These are phyloP conservation scores for Maniola jurtina DNA, from an alignment of 1,140 invertebrate species.

Conservation along the genomic window DNA sequence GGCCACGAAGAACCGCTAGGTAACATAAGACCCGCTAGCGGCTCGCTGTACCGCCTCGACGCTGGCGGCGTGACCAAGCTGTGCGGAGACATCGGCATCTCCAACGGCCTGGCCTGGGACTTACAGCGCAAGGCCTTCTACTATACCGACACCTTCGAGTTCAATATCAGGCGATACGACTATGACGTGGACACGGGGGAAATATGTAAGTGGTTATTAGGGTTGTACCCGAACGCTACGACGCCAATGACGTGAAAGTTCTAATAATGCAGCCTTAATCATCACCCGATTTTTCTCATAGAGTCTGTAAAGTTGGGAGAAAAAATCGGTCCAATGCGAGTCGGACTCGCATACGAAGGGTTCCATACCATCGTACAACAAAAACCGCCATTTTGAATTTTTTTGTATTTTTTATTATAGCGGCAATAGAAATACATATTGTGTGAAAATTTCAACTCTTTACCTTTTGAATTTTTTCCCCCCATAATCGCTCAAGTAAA, in stretches of 20 bases:
- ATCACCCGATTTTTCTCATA: too few relatives aligned
- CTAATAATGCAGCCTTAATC: too few relatives aligned
- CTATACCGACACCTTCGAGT: constrained; percentile 86
- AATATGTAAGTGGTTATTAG: constrained; percentile 61
- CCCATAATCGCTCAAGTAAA: not conserved
- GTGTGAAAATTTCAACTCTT: too few relatives aligned
- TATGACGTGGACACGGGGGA: constrained; percentile 84
- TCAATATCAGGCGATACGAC: constrained; percentile 84
- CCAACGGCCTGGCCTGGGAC: constrained; percentile 92
- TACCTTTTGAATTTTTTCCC: too few relatives aligned
- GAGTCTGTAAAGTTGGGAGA: too few relatives aligned
- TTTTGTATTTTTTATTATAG: too few relatives aligned
- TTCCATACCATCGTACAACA: too few relatives aligned
- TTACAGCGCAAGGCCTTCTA: constrained; percentile 84
- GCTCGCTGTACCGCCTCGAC: constrained; percentile 79
- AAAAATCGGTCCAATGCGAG: too few relatives aligned
- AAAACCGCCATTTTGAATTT: too few relatives aligned
- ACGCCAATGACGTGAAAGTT: too few relatives aligned
- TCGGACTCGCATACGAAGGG: too few relatives aligned
- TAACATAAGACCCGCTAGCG: constrained; percentile 71
- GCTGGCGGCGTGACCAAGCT: constrained; percentile 58
- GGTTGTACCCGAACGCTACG: not conserved
- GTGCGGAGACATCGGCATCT: constrained; percentile 80
- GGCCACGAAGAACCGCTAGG: constrained; percentile 77
- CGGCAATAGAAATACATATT: too few relatives aligned